Evolutionary conservation across 2,113 vertebrate species (phyloP), one percentile per base, ranked within the genome.

Genomic region (Ciconia boyciana): DNA sequence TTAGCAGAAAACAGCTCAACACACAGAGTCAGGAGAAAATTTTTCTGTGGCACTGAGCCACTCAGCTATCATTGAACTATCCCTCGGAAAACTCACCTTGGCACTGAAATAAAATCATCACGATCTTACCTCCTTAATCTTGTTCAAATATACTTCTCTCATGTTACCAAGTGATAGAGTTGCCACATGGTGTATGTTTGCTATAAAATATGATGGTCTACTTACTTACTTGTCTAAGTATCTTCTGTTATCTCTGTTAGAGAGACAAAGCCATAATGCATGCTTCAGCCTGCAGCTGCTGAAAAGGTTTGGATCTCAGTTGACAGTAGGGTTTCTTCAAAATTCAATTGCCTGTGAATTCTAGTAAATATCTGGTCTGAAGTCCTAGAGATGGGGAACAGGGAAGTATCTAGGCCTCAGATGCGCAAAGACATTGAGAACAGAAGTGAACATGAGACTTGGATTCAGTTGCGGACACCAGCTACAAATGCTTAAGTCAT

Each of bases 11-110:
- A 26, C 11, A 60, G 9, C 17, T 83, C 39, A 76, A 39, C 3
- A 2, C 16, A 79, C 36, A 80, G 10, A 82, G 51, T 1, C 0
- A 2, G 17, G 5, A 76, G 44, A 60, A 34, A 0, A 24, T 19
- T 55, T 85, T 86, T 39, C 39, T 65, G 18, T 69, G 61, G 12
- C 78, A 52, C 10, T 21, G 7, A 91, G 29, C 29, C 52, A 71
- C 60, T 79, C 75, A 60, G 14, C 57, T 93, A 24, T 55, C 22
- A 71, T 32, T 46, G 52, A 83, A 70, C 16, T 70, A 44, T 74
- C 12, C 31, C n/a, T 68, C 34, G 49, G 89, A 78, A 94, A 76
- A 89, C 13, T 65, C 82, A 93, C 70, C 54, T 83, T 90, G 54
- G 25, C 57, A 80, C 24, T 62, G 62, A 90, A 91, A 72, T 76